Percentiles rank a stretch among this genome's conserved stretches.
Conservation (phyloP, 2,888 invertebrate genomes). For the Aleiodes alternator region DNA sequence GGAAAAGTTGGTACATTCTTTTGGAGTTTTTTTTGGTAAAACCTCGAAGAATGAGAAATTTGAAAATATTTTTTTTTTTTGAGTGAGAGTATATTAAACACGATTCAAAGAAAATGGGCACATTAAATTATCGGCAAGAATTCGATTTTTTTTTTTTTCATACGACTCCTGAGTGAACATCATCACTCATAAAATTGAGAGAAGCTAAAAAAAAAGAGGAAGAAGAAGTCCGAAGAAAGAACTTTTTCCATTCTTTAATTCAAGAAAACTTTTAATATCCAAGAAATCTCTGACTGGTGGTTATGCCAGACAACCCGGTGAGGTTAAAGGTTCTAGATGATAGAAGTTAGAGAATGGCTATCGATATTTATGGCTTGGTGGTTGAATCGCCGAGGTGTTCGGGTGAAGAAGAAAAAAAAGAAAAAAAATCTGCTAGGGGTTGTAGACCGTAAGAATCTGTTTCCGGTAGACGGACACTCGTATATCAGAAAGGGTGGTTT, state of each 20-base stretch:
- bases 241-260: conserved; percentile 3
- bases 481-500: conserved; percentile 39
- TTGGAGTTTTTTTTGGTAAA: conserved; percentile 6
- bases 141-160: too few relatives aligned
- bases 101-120: too few relatives aligned
- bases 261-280: conserved; percentile 15
- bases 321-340: conserved; percentile 7
- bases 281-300: conserved; percentile 14
- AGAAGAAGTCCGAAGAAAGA: not conserved
- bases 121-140: too few relatives aligned
- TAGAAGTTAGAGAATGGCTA: conserved; percentile 40
- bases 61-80: too few relatives aligned
- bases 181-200: too few relatives aligned
- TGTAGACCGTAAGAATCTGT: conserved; percentile 46
- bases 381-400: conserved; percentile 8
- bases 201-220: not conserved
- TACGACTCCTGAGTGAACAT: too few relatives aligned
- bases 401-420: conserved; percentile 26
- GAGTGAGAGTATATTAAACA: too few relatives aligned
- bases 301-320: not conserved
- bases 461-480: conserved; percentile 45
- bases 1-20: conserved; percentile 2
- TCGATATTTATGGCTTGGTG: conserved; percentile 45
- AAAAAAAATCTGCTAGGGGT: conserved; percentile 27
- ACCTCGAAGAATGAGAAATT: not conserved